A percentile compares a stretch with the other conserved stretches of the same genome.
Conservation (phyloP, 1,140 invertebrate species). For the Thereuonema tuberculata region DNA sequence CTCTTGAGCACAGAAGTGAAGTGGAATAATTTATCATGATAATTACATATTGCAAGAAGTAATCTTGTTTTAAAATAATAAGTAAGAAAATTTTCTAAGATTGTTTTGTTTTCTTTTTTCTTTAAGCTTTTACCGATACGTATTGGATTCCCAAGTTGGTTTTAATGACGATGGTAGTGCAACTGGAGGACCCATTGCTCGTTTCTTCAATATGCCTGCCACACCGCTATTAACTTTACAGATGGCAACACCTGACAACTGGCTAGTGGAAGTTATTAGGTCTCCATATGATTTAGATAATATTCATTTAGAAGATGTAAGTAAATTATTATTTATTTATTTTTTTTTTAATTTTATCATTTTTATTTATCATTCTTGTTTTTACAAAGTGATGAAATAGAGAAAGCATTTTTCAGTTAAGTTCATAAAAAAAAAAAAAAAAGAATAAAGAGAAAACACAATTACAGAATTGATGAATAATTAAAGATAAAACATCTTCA, state of each 20-base stretch:
- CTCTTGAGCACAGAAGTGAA: too few species aligned
- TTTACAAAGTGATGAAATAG: neutral
- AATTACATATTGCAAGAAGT: too few species aligned
- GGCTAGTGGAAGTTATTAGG: conserved; percentile 89
- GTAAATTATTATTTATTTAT: neutral
- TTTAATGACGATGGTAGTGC: conserved; percentile 53
- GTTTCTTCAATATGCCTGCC: conserved; percentile 75
- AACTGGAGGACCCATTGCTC: conserved; percentile 54
- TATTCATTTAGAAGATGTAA: conserved; percentile 72
- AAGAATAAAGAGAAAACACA: too few species aligned
- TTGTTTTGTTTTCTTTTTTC: conserved; percentile 14
- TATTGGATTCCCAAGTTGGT: conserved; percentile 74
- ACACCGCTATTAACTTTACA: conserved; percentile 89
- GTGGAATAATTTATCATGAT: too few species aligned
- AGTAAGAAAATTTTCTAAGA: too few species aligned
- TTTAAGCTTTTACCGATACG: conserved; percentile 85
- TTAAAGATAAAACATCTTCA: neutral
- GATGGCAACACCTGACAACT: conserved; percentile 93
- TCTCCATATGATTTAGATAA: conserved; percentile 97
- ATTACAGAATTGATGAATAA: neutral
- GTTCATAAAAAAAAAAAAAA: too few species aligned
- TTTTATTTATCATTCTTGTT: too few species aligned
- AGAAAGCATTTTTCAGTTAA: neutral
- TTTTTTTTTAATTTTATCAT: neutral
- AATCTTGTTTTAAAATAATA: too few species aligned